Evolutionary conservation across 2,888 invertebrate genomes (phyloP).

Genomic region (Lasioglossum morio): DNA sequence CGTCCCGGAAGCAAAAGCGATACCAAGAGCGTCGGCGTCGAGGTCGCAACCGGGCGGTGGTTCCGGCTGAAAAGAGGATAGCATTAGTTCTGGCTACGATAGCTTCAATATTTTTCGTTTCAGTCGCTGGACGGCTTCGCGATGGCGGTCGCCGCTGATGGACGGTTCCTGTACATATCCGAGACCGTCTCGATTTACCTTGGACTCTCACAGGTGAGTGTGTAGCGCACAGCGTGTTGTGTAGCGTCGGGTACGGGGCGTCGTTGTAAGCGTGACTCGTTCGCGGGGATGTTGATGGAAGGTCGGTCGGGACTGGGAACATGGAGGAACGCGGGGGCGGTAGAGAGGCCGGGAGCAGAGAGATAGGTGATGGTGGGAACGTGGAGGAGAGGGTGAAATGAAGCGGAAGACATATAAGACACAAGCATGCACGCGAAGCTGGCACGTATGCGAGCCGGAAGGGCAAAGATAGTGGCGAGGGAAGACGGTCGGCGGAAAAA

Average conservation of each 20-base stretch:
- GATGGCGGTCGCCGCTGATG: conserved; percentile 97
- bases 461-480: conserved; percentile 63
- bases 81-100: conserved; percentile 33
- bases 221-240: not conserved
- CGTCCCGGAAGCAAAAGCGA: conserved; percentile 6
- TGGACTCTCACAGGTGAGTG: conserved; percentile 98
- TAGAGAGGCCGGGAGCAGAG: conserved; percentile 54
- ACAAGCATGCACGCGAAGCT: conserved; percentile 57
- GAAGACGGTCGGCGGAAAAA: conserved; percentile 52
- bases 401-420: conserved; percentile 66
- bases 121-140: conserved; percentile 99
- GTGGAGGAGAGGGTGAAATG: conserved; percentile 66
- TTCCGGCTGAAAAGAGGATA: not conserved
- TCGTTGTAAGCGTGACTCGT: conserved; percentile 53
- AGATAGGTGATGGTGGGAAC: conserved; percentile 54
- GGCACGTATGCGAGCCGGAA: conserved; percentile 69
- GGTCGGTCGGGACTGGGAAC: conserved; percentile 46
- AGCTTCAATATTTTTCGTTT: conserved; percentile 72
- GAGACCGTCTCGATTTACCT: conserved; percentile 99
- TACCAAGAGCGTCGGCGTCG: not conserved
- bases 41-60: not conserved
- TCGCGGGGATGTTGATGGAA: conserved; percentile 57
- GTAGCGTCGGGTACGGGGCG: conserved; percentile 6
- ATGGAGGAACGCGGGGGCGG: conserved; percentile 23
- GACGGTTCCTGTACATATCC: conserved; percentile 99